Base-by-base conservation (phyloP, 2,797 vertebrate genomes). In the Microchirus variegatus region DNA sequence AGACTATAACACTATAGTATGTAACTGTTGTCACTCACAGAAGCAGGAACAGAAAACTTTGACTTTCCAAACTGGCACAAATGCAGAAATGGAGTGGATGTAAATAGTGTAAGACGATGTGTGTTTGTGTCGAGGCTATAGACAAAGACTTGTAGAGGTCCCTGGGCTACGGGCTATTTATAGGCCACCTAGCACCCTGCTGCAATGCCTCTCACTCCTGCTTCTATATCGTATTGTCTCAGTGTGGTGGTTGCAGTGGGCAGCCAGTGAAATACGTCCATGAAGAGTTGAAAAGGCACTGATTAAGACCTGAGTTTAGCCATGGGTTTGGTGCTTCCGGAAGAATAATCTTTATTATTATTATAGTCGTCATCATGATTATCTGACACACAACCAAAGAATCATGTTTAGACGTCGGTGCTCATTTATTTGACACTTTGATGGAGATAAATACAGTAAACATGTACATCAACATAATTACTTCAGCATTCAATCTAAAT, bases 141-240 rank as follows among this genome's bases (percentile, higher is more conserved):
- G 62, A 66, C 81, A 87, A 82, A 83, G 84, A 81, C 78, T 84
- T 78, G 56, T 81, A 43, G 67, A 67, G 47, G 75, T 81, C 81
- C 63, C 54, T 61, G 48, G 81, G 87, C 80, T 74, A 65, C 47
- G 52, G 52, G 66, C 78, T 90, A 90, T 88, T 89, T 89, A 80
- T 85, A 89, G 85, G 80, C 75, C 71, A 76, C 69, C 80, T 80
- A n/a, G n/a, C n/a, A 67, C 74, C 82, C 66, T 78, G 52, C 82
- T 88, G 78, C 82, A 87, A 59, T 77, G 73, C 70, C 73, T 81
- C 72, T 63, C 68, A 67, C 64, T 70, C 75, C 68, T 76, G 55
- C 66, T 78, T 81, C 81, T 80, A 81, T 67, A 56, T 77, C n/a
- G 53, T 62, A 63, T 61, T 55, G 74, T 80, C 61, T 52, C 55